Base-by-base conservation (phyloP, 2,888 invertebrate genomes). In the Heteromurus nitidus region DNA sequence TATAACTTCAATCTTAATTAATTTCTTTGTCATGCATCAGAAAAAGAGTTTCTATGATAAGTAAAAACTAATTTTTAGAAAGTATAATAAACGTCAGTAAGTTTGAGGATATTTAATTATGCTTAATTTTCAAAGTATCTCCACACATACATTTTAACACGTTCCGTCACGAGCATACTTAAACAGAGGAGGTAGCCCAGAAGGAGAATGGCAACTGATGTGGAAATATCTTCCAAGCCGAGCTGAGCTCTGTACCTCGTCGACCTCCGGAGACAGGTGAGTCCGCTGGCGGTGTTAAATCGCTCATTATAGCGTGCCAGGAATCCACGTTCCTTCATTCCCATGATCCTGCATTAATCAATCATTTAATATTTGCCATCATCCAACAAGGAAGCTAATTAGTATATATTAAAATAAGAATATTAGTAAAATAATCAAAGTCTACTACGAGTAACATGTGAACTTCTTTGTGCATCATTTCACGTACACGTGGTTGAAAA, bases 401-500 rank as follows among this genome's bases (percentile, higher is more conserved):
- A 22, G 26, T 58, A 28, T 2, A n/a, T 70, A n/a, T n/a, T n/a
- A n/a, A n/a, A n/a, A n/a, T n/a, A n/a, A n/a, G n/a, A n/a, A n/a
- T n/a, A n/a, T n/a, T n/a, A n/a, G n/a, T n/a, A n/a, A n/a, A n/a
- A n/a, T n/a, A n/a, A n/a, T n/a, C n/a, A n/a, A n/a, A n/a, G n/a
- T n/a, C n/a, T n/a, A n/a, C n/a, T n/a, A n/a, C n/a, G n/a, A n/a
- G n/a, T n/a, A n/a, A n/a, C n/a, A n/a, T n/a, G n/a, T n/a, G n/a
- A n/a, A n/a, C n/a, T n/a, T n/a, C n/a, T n/a, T n/a, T n/a, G n/a
- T n/a, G n/a, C n/a, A n/a, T n/a, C n/a, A n/a, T n/a, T n/a, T n/a
- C n/a, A n/a, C n/a, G n/a, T 55, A 76, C 76, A 30, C 58, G 30
- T 60, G 69, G 22, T 67, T 30, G 20, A 77, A 77, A 20, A 28